Evolutionary conservation across 2,888 invertebrate genomes (phyloP).

Genomic region (Tetrapedia diversipes): DNA sequence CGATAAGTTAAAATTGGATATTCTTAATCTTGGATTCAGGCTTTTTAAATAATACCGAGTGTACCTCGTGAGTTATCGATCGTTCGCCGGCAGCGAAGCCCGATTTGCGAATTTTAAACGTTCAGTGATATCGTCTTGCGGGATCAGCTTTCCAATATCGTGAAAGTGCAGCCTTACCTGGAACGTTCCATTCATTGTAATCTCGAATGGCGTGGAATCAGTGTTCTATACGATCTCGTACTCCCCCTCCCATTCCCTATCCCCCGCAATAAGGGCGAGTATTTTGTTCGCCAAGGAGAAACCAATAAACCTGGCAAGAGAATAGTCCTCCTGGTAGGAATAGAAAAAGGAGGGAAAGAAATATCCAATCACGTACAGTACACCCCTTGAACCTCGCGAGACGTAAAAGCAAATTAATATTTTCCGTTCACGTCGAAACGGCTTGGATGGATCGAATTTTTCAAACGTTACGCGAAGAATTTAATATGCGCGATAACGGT

Average conservation of each 20-base stretch:
- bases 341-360: neutral
- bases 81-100: neutral
- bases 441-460: no score
- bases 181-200: constrained; percentile 51
- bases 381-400: no score
- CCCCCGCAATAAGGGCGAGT: constrained; percentile 23
- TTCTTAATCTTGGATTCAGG: neutral
- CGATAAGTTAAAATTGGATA: neutral
- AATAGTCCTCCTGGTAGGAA: neutral
- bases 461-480: no score
- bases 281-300: constrained; percentile 26
- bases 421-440: no score
- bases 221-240: constrained; percentile 24
- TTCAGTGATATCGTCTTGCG: constrained; percentile 51
- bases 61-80: neutral
- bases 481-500: no score
- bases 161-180: constrained; percentile 28
- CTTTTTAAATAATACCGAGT: neutral
- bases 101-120: constrained; percentile 32
- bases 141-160: constrained; percentile 52
- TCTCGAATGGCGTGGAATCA: constrained; percentile 49
- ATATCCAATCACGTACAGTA: constrained; percentile 4
- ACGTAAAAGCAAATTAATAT: no score
- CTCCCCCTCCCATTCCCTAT: neutral
- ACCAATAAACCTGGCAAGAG: constrained; percentile 21